These are phyloP conservation scores for Tautogolabrus adspersus DNA, from an alignment of 2,113 vertebrate genomes.

Conservation along the genomic window DNA sequence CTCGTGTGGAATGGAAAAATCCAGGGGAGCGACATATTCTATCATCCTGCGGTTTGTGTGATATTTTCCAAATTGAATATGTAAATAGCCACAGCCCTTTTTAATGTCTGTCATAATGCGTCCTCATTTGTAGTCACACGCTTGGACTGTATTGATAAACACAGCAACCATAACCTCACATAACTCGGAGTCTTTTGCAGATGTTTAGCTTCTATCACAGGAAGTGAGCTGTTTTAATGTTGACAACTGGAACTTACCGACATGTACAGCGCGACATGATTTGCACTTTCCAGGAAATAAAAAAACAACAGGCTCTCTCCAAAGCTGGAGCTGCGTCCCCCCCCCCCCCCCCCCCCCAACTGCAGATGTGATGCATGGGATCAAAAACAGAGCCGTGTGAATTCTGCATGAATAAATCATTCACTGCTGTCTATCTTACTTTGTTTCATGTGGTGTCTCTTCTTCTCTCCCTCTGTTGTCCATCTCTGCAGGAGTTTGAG, in stretches of 20 bases:
- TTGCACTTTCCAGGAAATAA: conserved; percentile 45
- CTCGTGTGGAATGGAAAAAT: conserved; percentile 71
- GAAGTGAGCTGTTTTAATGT: conserved; percentile 62
- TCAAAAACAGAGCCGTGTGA: conserved; percentile 69
- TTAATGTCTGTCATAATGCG: conserved; percentile 71
- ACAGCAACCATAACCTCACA: conserved; percentile 37
- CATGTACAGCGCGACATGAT: conserved; percentile 26
- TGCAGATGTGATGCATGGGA: conserved; percentile 59
- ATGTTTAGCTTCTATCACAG: conserved; percentile 34
- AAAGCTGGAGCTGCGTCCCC: conserved; percentile 10
- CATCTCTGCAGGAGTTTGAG: conserved; percentile 84
- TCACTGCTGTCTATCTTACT: conserved; percentile 54
- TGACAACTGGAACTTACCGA: conserved; percentile 53
- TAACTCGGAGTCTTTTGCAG: conserved; percentile 52
- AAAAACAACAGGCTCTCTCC: conserved; percentile 43
- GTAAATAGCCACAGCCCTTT: conserved; percentile 77
- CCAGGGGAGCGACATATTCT: conserved; percentile 69
- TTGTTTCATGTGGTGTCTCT: conserved; percentile 30
- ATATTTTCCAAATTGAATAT: conserved; percentile 79
- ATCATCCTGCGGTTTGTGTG: conserved; percentile 73
- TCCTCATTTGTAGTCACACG: conserved; percentile 70
- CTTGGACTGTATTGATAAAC: conserved; percentile 62
- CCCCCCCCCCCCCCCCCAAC: conserved; percentile 7
- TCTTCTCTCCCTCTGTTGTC: conserved; percentile 47
- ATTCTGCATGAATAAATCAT: conserved; percentile 75